These are phyloP conservation scores for Columbina picui DNA, from an alignment of 2,113 vertebrate genomes.

Conservation along the genomic window DNA sequence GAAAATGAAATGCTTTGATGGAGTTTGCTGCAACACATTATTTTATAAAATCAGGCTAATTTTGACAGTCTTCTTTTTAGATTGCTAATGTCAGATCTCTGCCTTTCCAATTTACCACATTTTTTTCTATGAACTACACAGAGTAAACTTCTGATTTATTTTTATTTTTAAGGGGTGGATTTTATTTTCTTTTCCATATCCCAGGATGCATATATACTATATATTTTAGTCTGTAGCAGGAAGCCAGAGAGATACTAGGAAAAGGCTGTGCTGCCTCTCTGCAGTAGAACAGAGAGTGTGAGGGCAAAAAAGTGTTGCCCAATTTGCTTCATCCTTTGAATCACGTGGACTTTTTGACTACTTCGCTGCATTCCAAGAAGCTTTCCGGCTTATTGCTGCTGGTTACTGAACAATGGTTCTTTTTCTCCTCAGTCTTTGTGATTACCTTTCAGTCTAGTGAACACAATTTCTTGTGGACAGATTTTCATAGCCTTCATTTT, in stretches of 20 bases:
- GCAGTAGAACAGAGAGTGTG: background rate
- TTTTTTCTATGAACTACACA: background rate
- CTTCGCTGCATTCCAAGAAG: background rate
- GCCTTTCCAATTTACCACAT: background rate
- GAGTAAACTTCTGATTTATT: background rate
- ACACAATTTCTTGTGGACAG: background rate
- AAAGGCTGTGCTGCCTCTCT: background rate
- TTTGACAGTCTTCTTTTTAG: constrained; percentile 18
- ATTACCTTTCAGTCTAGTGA: background rate
- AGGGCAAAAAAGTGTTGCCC: background rate
- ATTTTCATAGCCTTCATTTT: background rate
- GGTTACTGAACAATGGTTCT: background rate
- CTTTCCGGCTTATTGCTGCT: background rate
- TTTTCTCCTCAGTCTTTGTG: background rate
- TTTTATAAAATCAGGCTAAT: constrained; percentile 42
- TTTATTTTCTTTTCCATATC: background rate
- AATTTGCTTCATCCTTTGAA: background rate
- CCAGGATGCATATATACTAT: background rate
- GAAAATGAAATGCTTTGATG: constrained; percentile 51
- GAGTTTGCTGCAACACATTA: constrained; percentile 47
- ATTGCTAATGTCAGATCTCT: constrained; percentile 13
- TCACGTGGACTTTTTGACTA: background rate
- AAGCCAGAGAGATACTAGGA: background rate
- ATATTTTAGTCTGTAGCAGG: background rate
- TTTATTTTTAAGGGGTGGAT: background rate